Percentiles rank a stretch among this genome's conserved stretches.
phyloP scores from a whole-genome alignment of 2,888 invertebrate species.

The Metellina segmentata region DNA sequence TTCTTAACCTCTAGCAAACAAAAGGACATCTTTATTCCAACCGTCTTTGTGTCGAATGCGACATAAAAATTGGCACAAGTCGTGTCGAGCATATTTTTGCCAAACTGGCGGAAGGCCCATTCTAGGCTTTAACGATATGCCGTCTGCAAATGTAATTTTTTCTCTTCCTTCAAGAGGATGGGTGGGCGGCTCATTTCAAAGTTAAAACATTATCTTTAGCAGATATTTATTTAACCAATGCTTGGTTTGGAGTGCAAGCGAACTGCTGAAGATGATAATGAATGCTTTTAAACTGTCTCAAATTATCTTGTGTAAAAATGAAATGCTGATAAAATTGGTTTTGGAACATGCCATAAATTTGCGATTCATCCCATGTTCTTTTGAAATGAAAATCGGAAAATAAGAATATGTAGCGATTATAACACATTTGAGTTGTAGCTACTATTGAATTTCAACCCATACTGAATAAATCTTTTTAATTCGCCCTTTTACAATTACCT shows the following conservation, averaged over 20 bases:
- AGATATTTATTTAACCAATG: not conserved
- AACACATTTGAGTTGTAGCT: no score
- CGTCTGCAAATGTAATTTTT: not conserved
- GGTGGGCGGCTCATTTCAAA: conserved; percentile 6
- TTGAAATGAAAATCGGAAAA: no score
- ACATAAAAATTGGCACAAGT: conserved; percentile 62
- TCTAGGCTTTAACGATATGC: not conserved
- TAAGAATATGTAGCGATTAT: no score
- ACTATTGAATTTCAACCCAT: no score
- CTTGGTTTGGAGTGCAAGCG: not conserved
- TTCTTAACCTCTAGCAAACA: conserved; percentile 66
- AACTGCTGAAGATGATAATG: not conserved
- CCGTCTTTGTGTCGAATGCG: conserved; percentile 72
- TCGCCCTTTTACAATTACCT: no score
- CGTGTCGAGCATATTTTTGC: conserved; percentile 34
- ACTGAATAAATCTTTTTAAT: no score
- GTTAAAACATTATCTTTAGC: not conserved
- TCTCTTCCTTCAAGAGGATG: not conserved
- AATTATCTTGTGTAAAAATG: not conserved
- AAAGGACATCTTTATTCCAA: conserved; percentile 64
- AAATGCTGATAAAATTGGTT: not conserved
- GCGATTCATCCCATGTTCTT: no score
- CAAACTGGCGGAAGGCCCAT: conserved; percentile 64
- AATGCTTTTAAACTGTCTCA: no score
- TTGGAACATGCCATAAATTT: no score